Evolutionary conservation across 2,113 vertebrate genomes (phyloP), one percentile per base, ranked within the genome.

Genomic region (Lates calcarifer): DNA sequence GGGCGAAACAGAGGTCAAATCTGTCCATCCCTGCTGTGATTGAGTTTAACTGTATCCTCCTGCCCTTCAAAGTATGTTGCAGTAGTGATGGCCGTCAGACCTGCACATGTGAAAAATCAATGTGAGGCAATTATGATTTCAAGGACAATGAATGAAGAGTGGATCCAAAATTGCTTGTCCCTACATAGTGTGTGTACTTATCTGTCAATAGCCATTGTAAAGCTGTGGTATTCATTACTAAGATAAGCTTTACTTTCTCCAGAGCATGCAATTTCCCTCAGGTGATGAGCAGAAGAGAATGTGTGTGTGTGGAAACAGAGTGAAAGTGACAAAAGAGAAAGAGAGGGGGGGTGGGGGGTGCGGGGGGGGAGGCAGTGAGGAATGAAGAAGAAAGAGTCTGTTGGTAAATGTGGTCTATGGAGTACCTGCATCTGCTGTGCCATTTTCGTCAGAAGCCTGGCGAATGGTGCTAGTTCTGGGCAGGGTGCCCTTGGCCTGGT

Each of bases 391-490:
- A 73, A 68, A 78, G 72, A 61, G 24, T 43, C 20, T 66, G 68
- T 61, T 61, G 74, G 84, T 81, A 79, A 85, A 87, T 87, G 85
- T 62, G 67, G 71, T 76, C 41, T 60, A 69, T 62, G 33, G 72
- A 80, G 65, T 95, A 97, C 96, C 96, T 95, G 96, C 91, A 29
- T 95, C 95, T 65, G 94, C 95, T 58, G 92, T 76, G 74, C 89
- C 90, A 74, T 90, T 91, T 84, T 97, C 96, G 14, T 97, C 98
- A 0, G 95, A 87, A 60, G 95, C 95, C 93, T 96, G 97, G 15
- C 97, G 96, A 85, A 96, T 92, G 81, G 96, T 94, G 70, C 96
- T 95, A 61, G 96, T 95, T 82, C 97, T 95, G 89, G 97, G 97
- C 88, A 97, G 93, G 75, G 95, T 93, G 82, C 95, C 93, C 90